A percentile compares a stretch with the other conserved stretches of the same genome.
Conservation (phyloP, 1,140 invertebrate genomes). For the Zaprionus africanus region DNA sequence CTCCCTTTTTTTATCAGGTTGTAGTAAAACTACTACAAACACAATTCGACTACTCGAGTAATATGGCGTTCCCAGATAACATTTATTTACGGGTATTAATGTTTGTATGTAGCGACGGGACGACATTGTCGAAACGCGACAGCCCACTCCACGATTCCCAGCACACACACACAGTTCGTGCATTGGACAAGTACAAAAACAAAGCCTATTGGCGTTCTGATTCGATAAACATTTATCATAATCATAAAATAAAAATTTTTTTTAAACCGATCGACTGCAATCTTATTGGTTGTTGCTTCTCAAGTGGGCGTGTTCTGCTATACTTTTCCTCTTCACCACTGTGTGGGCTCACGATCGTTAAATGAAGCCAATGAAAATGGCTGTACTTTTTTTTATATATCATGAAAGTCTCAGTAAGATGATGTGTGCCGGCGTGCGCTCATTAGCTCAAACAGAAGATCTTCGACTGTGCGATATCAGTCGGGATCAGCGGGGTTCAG, state of each 20-base stretch:
- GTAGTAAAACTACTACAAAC: conserved; percentile 18
- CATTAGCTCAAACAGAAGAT: conserved; percentile 19
- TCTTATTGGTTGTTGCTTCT: conserved; percentile 65
- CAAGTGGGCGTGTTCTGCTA: conserved; percentile 56
- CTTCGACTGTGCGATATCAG: conserved; percentile 64
- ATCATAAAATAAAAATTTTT: conserved; percentile 77
- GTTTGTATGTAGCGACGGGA: conserved; percentile 31
- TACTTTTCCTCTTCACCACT: neutral
- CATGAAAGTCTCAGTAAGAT: neutral
- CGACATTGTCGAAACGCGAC: conserved; percentile 74
- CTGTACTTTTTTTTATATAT: conserved; percentile 6
- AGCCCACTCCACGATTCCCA: conserved; percentile 52
- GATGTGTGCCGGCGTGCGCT: conserved; percentile 4
- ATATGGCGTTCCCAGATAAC: conserved; percentile 78
- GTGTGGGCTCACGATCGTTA: conserved; percentile 34
- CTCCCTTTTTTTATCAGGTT: conserved; percentile 26
- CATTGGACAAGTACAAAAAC: conserved; percentile 35
- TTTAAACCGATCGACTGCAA: conserved; percentile 69
- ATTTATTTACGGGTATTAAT: conserved; percentile 71
- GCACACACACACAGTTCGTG: conserved; percentile 6
- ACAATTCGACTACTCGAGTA: conserved; percentile 59
- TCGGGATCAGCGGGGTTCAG: conserved; percentile 70
- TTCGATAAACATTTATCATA: conserved; percentile 84
- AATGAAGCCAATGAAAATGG: conserved; percentile 5
- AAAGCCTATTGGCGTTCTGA: conserved; percentile 73